A percentile compares a stretch with the other conserved stretches of the same genome.
Evolutionary conservation across 1,140 invertebrate species (phyloP).

Genomic region (Drosophila ercepeae): DNA sequence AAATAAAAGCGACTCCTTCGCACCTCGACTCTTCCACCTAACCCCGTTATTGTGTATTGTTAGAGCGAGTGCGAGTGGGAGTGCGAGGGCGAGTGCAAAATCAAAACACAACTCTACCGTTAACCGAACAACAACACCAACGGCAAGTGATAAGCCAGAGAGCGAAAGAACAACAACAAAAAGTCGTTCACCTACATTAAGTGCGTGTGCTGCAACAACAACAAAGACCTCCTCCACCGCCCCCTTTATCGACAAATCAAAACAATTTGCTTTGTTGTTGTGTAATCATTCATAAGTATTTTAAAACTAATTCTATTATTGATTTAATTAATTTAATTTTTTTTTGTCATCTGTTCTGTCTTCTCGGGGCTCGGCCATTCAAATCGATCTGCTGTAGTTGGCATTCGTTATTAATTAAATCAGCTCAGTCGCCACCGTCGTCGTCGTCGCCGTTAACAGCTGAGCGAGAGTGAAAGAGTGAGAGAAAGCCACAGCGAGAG

Average conservation of each 20-base stretch:
- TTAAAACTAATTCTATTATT: constrained; percentile 64
- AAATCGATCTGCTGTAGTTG: constrained; percentile 79
- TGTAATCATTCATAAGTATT: constrained; percentile 53
- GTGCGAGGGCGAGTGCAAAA: constrained; percentile 10
- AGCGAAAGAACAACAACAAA: constrained; percentile 8
- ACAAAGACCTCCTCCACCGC: background rate
- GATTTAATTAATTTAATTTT: constrained; percentile 29
- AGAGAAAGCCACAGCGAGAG: constrained; percentile 11
- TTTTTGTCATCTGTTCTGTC: background rate
- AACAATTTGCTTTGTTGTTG: constrained; percentile 49
- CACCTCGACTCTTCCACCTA: background rate
- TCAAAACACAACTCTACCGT: constrained; percentile 34
- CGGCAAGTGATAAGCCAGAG: constrained; percentile 23
- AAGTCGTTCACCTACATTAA: constrained; percentile 24
- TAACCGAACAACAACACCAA: background rate
- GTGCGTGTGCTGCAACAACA: constrained; percentile 30
- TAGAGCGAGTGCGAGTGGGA: too few species aligned
- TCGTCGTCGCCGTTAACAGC: constrained; percentile 32
- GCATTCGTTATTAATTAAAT: constrained; percentile 81
- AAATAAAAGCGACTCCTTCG: constrained; percentile 26
- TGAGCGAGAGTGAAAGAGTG: background rate
- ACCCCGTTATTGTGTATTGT: too few species aligned
- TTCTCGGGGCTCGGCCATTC: constrained; percentile 10
- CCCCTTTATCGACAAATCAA: constrained; percentile 43
- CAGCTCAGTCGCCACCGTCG: constrained; percentile 23